Conservation (phyloP, 2,888 invertebrate genomes). For the Branchellion lobata region DNA sequence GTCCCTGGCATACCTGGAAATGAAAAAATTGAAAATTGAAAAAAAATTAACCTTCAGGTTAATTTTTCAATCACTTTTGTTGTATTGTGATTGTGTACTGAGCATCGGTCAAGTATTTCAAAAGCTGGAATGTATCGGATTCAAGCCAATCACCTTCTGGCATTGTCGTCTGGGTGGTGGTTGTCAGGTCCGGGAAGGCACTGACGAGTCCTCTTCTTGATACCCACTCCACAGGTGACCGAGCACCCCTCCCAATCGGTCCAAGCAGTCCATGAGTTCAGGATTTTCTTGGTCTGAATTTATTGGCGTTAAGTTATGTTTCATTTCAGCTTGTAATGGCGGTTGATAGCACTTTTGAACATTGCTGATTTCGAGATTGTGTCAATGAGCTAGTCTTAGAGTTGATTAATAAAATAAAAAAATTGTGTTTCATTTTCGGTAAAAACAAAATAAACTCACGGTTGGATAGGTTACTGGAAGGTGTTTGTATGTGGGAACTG, state of each 20-base stretch:
- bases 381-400: not conserved
- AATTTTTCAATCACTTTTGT: too few species aligned
- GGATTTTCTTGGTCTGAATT: conserved; percentile 10
- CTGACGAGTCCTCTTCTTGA: conserved; percentile 33
- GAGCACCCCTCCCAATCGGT: conserved; percentile 47
- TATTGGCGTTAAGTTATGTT: too few species aligned
- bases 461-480: conserved; percentile 34
- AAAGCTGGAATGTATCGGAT: too few species aligned
- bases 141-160: conserved; percentile 14
- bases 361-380: not conserved
- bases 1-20: not conserved
- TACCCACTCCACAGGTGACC: conserved; percentile 49
- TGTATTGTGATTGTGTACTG: too few species aligned
- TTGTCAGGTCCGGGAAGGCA: conserved; percentile 51
- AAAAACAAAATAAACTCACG: conserved; percentile 7
- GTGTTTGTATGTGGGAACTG: conserved; percentile 32
- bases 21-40: too few species aligned
- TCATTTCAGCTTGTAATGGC: too few species aligned
- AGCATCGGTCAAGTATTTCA: too few species aligned
- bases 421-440: too few species aligned
- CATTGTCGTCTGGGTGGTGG: not conserved
- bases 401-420: not conserved
- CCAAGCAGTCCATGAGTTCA: conserved; percentile 49
- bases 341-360: not conserved
- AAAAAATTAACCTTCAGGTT: too few species aligned